A percentile compares a stretch with the other conserved stretches of the same genome.
phyloP scores from a whole-genome alignment of 1,140 invertebrate genomes.

The Araneus ventricosus region DNA sequence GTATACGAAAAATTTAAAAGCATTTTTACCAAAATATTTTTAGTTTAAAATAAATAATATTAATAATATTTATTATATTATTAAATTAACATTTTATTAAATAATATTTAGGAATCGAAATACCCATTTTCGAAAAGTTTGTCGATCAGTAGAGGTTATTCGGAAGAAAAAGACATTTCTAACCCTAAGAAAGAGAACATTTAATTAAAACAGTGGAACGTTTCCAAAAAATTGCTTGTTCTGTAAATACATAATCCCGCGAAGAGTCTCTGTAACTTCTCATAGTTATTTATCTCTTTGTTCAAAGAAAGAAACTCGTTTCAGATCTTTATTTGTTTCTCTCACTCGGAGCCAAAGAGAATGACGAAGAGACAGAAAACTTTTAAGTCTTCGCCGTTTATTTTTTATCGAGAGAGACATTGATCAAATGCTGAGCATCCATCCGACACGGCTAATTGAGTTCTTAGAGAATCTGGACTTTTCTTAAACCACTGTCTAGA shows the following conservation, averaged over 20 bases:
- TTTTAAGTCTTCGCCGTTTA: not conserved
- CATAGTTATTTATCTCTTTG: not conserved
- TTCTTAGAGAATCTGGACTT: not conserved
- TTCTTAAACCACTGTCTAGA: constrained; percentile 1
- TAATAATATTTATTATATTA: no score
- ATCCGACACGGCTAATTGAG: not conserved
- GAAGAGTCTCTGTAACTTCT: not conserved
- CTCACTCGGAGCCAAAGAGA: not conserved
- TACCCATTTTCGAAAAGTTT: no score
- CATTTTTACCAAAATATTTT: no score
- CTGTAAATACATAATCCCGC: not conserved
- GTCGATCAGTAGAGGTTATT: no score
- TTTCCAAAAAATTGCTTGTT: not conserved
- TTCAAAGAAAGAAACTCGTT: not conserved
- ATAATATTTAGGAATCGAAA: no score
- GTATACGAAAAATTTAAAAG: no score
- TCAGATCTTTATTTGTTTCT: not conserved
- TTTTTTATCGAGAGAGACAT: not conserved
- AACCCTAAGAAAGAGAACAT: not conserved
- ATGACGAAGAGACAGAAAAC: not conserved
- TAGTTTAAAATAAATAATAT: no score
- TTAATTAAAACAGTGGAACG: not conserved
- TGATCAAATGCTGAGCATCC: not conserved
- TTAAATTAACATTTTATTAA: no score
- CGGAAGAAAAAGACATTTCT: no score